Base-by-base conservation (phyloP, 2,113 vertebrate genomes). In the Pedionomus torquatus region DNA sequence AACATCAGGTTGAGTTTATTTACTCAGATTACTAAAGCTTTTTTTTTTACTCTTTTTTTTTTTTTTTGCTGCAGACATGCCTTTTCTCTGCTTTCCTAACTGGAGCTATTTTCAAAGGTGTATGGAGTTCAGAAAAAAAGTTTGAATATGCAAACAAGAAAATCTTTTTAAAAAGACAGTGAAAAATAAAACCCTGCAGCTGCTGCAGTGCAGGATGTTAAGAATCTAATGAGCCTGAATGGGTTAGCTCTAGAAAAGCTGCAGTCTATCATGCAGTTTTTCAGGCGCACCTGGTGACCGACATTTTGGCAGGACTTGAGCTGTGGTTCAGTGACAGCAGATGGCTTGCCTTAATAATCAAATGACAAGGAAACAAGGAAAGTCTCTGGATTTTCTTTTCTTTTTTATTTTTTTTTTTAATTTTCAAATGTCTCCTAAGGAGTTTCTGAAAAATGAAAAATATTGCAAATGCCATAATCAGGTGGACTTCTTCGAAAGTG, bases 141-240 rank as follows among this genome's bases (percentile, higher is more conserved):
- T 49, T 71, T 66, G 24, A 89, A 60, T 72, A 18, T 51, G 44
- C 11, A 94, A 83, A 83, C 13, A 88, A 65, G 17, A 89, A 86
- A 92, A n/a, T 0, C 11, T 89, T 88, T 81, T 64, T 1, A 71
- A 90, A 81, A 74, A 35, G 25, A 71, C 7, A 21, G 6, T 66
- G n/a, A 86, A 88, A 95, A 93, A 65, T 68, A 80, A 96, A 89
- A 16, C 13, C 39, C 35, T 64, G 9, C 37, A 97, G 70, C 66
- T 91, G 70, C 31, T 85, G 31, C 37, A 54, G 41, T n/a, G 8
- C 23, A 58, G 54, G 23, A 63, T 63, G n/a, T 69, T 90, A 61
- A 51, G 66, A 88, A 80, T 74, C 41, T 61, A 80, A 86, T 66
- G 46, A 90, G 31, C 15, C 15, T 74, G 57, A 91, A 69, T 39